Conservation (phyloP, 2,797 vertebrate species). For the Scleropages formosus region DNA sequence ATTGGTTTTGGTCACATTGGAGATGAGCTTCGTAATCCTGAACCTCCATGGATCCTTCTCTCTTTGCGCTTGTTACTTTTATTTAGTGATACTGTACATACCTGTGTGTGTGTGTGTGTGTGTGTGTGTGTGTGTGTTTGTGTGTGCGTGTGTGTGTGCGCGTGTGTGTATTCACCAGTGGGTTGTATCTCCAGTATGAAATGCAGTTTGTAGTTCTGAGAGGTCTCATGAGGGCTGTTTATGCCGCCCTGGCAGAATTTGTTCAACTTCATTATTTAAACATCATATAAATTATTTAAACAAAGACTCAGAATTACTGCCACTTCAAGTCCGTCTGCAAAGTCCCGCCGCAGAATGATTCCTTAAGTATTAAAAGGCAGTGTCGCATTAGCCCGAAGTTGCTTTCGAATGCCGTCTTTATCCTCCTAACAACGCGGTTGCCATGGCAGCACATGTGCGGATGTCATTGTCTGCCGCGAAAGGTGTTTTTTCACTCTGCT, state of each 20-base stretch:
- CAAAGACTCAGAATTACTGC: neutral
- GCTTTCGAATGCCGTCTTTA: conserved; percentile 32
- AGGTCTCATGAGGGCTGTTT: neutral
- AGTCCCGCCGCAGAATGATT: neutral
- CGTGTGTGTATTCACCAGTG: too few species aligned
- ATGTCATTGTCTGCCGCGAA: conserved; percentile 19
- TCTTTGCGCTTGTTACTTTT: too few species aligned
- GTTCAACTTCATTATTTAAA: neutral
- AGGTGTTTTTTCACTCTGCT: conserved; percentile 1
- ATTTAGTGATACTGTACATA: too few species aligned
- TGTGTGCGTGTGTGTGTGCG: too few species aligned
- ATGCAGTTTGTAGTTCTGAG: too few species aligned
- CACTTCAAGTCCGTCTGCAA: neutral
- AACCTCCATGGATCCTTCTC: too few species aligned
- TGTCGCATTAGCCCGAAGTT: conserved; percentile 21
- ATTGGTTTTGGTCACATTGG: too few species aligned
- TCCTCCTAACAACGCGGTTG: conserved; percentile 42
- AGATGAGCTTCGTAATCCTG: too few species aligned
- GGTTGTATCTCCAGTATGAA: too few species aligned
- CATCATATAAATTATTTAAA: neutral
- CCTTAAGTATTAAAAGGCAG: conserved; percentile 31
- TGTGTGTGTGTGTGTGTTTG: too few species aligned
- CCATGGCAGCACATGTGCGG: conserved; percentile 44
- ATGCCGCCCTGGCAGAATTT: neutral
- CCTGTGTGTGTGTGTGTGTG: too few species aligned